These are phyloP conservation scores for Hesperophylax magnus DNA, from an alignment of 1,140 invertebrate species.

Conservation along the genomic window DNA sequence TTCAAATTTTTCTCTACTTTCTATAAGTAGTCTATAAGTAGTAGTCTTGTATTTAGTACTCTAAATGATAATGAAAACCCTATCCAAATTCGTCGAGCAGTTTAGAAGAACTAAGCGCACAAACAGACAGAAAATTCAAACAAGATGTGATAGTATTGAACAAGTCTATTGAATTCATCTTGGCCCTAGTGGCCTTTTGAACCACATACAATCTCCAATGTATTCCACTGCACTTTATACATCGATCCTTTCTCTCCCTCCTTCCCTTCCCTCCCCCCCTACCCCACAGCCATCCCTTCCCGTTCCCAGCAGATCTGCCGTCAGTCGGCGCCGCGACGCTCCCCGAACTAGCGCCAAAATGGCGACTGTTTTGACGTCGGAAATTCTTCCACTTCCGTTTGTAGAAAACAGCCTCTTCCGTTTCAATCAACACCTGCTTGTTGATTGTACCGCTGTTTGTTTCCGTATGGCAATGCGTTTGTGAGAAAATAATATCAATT, in stretches of 20 bases:
- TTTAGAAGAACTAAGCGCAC: too few relatives aligned
- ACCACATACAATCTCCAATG: too few relatives aligned
- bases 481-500: background rate
- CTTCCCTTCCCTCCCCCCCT: background rate
- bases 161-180: too few relatives aligned
- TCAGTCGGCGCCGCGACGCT: constrained; percentile 12
- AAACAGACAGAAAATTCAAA: too few relatives aligned
- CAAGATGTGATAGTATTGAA: too few relatives aligned
- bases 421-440: background rate
- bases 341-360: constrained; percentile 3
- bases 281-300: background rate
- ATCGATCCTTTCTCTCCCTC: constrained; percentile 1
- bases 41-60: too few relatives aligned
- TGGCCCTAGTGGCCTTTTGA: too few relatives aligned
- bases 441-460: background rate
- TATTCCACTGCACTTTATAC: background rate
- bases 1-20: too few relatives aligned
- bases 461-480: background rate
- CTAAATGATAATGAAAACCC: too few relatives aligned
- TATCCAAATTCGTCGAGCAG: too few relatives aligned
- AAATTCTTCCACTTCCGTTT: background rate
- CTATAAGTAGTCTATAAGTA: too few relatives aligned
- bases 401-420: background rate
- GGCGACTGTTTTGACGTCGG: background rate
- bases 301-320: background rate